Evolutionary conservation across 1,140 invertebrate genomes (phyloP).

Genomic region (Hormaphis cornu): DNA sequence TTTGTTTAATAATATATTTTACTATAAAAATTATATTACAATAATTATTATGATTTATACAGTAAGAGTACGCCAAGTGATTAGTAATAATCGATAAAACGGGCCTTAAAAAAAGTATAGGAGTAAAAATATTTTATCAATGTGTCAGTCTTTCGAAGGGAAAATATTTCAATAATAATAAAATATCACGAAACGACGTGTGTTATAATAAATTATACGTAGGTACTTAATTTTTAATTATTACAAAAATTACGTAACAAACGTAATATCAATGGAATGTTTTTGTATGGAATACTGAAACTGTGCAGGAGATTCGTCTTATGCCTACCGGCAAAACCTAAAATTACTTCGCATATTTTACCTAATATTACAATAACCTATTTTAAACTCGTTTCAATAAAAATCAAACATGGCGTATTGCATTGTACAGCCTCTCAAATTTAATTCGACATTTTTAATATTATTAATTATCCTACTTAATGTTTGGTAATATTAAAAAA

Average conservation of each 20-base stretch:
- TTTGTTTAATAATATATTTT: not conserved
- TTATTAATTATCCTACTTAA: not conserved
- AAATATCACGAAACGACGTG: conserved; percentile 1
- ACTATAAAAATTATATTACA: not conserved
- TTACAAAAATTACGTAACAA: too few species aligned
- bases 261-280: not conserved
- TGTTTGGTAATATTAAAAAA: not conserved
- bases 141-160: conserved; percentile 19
- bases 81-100: not conserved
- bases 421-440: not conserved
- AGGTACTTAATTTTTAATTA: not conserved
- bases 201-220: not conserved
- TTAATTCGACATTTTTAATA: conserved; percentile 4
- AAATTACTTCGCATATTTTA: not conserved
- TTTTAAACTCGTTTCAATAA: too few species aligned
- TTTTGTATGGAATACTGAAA: conserved; percentile 8
- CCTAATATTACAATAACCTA: conserved; percentile 3
- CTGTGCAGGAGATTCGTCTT: not conserved
- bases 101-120: conserved; percentile 10
- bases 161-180: conserved; percentile 21
- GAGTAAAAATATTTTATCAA: not conserved
- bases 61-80: not conserved
- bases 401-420: not conserved
- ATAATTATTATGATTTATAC: too few species aligned
- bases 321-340: not conserved